These are phyloP conservation scores for Standfussiana lucernea DNA, from an alignment of 2,888 invertebrate species.

Conservation along the genomic window DNA sequence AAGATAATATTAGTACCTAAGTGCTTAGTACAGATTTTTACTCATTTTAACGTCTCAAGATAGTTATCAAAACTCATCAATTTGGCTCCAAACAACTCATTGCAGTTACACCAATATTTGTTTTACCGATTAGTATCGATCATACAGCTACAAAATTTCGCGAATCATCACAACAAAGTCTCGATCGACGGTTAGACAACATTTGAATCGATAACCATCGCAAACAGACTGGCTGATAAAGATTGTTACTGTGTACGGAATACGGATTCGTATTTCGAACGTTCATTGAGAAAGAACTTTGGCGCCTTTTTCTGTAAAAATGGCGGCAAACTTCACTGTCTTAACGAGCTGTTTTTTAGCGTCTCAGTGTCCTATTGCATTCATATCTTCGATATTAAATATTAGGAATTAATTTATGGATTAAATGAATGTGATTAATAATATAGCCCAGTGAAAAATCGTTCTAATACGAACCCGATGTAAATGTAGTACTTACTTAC, in stretches of 20 bases:
- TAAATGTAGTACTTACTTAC: neutral
- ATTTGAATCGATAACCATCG: conserved; percentile 76
- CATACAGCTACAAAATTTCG: conserved; percentile 75
- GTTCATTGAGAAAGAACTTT: conserved; percentile 73
- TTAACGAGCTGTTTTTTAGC: neutral
- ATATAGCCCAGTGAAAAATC: neutral
- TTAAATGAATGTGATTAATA: neutral
- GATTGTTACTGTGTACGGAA: conserved; percentile 49
- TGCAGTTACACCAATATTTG: conserved; percentile 77
- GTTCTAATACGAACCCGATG: neutral
- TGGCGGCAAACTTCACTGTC: conserved; percentile 39
- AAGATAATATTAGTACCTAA: neutral
- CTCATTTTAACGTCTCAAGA: neutral
- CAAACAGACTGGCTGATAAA: conserved; percentile 65
- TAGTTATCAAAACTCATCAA: conserved; percentile 30
- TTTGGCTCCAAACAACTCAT: conserved; percentile 59
- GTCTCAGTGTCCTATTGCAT: neutral
- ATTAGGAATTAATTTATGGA: neutral
- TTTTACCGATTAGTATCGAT: conserved; percentile 78
- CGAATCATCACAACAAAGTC: conserved; percentile 83
- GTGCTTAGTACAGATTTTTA: neutral
- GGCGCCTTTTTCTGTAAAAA: conserved; percentile 74
- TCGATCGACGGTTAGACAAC: conserved; percentile 75
- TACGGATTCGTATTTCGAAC: conserved; percentile 58
- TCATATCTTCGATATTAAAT: neutral